Base-by-base conservation (phyloP, 2,888 invertebrate genomes). In the Carcina quercana region DNA sequence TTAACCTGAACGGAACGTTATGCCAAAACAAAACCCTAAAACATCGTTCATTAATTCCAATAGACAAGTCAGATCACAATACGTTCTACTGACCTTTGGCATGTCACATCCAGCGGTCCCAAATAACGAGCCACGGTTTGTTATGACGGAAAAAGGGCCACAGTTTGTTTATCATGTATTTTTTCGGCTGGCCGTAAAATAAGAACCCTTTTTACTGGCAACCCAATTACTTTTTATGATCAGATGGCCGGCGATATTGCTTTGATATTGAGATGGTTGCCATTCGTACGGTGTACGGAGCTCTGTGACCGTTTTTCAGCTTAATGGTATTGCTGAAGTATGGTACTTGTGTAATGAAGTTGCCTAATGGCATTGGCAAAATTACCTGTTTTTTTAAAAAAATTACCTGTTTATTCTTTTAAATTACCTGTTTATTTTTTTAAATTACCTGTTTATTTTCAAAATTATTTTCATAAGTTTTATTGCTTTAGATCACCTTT, bases 221-320 rank as follows among this genome's bases (percentile, higher is more conserved):
- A 75, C 73, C 79, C 82, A 80, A 82, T 82, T 82, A 82, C 78
- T 68, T 82, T 82, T 82, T 80, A 82, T 59, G 73, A 66, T 63
- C 66, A 68, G 70, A 74, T 71, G 70, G 70, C 59, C 70, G 53
- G 51, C 65, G 65, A 70, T 75, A 75, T 65, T 51, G 59, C 61
- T 63, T 61, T 62, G 63, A 68, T 74, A 70, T 70, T 53, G 61
- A 61, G 62, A 72, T 61, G 59, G 62, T 65, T 61, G 61, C 62
- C 56, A 66, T 68, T 69, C 56, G 56, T 60, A 56, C 51, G 53
- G 45, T 50, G 52, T 45, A 54, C 55, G 55, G 45, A 48, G 48
- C 39, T 52, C 50, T 43, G 53, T 45, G 53, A 49, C 45, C 47
- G 45, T 50, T 49, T 50, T 35, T 19, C 10, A 12, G 13, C 13